phyloP scores from a whole-genome alignment of 2,113 vertebrate species.

The Embiotoca jacksoni region DNA sequence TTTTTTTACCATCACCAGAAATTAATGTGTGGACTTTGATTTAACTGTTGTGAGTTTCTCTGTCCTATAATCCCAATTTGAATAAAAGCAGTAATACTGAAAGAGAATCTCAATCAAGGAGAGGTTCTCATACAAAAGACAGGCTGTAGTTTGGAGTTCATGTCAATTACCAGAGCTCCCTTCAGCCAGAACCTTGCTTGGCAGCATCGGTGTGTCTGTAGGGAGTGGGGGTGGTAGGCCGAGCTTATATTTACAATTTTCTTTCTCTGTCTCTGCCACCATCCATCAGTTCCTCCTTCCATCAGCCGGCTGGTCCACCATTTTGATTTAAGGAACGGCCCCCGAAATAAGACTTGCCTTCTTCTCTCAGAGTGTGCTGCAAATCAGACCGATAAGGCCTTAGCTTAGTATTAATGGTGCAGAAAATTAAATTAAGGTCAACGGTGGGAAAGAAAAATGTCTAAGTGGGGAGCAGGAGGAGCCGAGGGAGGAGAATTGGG shows the following conservation, averaged over 20 bases:
- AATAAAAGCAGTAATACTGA: not conserved
- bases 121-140: conserved; percentile 23
- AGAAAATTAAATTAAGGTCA: conserved; percentile 76
- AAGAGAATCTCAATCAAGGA: not conserved
- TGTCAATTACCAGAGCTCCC: conserved; percentile 35
- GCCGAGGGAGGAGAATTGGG: not conserved
- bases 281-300: conserved; percentile 47
- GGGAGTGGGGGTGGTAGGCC: not conserved
- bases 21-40: not conserved
- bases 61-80: not conserved
- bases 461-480: conserved; percentile 18
- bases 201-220: conserved; percentile 23
- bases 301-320: conserved; percentile 18
- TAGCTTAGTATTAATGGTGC: conserved; percentile 70
- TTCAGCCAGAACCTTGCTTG: conserved; percentile 38
- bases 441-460: conserved; percentile 51
- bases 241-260: conserved; percentile 36
- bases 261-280: conserved; percentile 36
- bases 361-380: conserved; percentile 39
- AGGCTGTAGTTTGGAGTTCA: conserved; percentile 26
- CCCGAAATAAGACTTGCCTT: conserved; percentile 26
- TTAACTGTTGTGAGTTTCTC: not conserved
- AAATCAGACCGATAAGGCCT: conserved; percentile 63
- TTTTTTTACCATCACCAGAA: not conserved
- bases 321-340: conserved; percentile 62